Evolutionary conservation across 2,113 vertebrate genomes (phyloP).

Genomic region (Rostratula benghalensis): DNA sequence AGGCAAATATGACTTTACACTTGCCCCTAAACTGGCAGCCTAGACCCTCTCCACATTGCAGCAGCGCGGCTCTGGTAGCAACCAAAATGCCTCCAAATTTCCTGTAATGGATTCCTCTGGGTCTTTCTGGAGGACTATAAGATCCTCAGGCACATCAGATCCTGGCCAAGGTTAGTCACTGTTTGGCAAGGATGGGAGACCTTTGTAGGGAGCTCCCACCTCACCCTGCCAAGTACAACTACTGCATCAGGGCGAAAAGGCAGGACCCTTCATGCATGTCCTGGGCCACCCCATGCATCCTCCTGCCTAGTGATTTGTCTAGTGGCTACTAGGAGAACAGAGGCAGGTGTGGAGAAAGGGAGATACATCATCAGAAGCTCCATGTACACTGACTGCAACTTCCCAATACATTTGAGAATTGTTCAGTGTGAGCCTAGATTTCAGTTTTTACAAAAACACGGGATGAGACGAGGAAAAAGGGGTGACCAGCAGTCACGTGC

Average conservation of each 20-base stretch:
- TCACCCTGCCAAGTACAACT: not conserved
- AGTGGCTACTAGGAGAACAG: not conserved
- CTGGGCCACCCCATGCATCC: not conserved
- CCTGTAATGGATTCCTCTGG: not conserved
- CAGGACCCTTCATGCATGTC: accelerated
- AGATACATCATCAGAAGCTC: not conserved
- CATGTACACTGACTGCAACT: not conserved
- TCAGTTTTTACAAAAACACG: not conserved
- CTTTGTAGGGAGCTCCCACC: not conserved
- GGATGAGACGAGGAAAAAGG: not conserved
- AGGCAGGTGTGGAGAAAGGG: not conserved
- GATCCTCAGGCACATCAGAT: not conserved
- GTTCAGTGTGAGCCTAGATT: not conserved
- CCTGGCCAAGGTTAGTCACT: not conserved
- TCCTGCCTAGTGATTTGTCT: not conserved
- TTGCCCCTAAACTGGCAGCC: not conserved
- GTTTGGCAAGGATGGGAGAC: not conserved
- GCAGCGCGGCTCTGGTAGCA: not conserved
- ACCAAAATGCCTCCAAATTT: not conserved
- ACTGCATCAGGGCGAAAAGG: not conserved
- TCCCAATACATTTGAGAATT: not conserved
- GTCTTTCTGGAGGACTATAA: not conserved
- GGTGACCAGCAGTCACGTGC: accelerated
- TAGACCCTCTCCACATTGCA: not conserved
- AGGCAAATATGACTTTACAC: not conserved